Evolutionary conservation across 2,797 vertebrate genomes (phyloP).

Genomic region (Hypotaenidia philippensis): DNA sequence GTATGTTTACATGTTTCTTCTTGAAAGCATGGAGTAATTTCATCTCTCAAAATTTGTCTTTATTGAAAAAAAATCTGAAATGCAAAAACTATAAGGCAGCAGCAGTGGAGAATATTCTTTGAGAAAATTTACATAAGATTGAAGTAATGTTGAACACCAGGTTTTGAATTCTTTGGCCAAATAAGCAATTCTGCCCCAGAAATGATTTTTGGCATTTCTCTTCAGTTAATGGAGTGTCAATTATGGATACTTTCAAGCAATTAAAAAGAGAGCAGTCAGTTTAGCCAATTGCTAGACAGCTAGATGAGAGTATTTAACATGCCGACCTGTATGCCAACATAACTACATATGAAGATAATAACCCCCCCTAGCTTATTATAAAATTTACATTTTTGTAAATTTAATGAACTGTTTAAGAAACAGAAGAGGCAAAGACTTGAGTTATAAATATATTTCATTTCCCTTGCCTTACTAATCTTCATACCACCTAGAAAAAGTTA

Average conservation of each 20-base stretch:
- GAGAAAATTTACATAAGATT: neutral
- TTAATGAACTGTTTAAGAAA: neutral
- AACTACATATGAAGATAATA: neutral
- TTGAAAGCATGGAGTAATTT: neutral
- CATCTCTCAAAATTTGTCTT: neutral
- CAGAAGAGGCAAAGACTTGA: neutral
- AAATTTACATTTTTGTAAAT: neutral
- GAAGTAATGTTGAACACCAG: neutral
- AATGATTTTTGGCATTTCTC: neutral
- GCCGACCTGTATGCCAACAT: neutral
- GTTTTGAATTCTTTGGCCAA: neutral
- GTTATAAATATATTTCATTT: neutral
- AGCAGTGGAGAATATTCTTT: neutral
- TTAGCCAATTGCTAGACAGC: neutral
- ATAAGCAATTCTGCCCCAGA: neutral
- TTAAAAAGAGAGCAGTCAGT: neutral
- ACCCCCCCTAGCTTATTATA: neutral
- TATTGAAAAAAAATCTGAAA: neutral
- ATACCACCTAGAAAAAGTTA: neutral
- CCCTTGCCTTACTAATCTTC: neutral
- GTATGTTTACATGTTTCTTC: neutral
- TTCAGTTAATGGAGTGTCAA: neutral
- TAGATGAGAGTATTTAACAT: neutral
- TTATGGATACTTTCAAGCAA: neutral
- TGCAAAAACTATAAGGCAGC: neutral